A percentile compares a stretch with the other conserved stretches of the same genome.
These are phyloP conservation scores for Perdita meconis DNA, from an alignment of 2,888 invertebrate species.

Conservation along the genomic window DNA sequence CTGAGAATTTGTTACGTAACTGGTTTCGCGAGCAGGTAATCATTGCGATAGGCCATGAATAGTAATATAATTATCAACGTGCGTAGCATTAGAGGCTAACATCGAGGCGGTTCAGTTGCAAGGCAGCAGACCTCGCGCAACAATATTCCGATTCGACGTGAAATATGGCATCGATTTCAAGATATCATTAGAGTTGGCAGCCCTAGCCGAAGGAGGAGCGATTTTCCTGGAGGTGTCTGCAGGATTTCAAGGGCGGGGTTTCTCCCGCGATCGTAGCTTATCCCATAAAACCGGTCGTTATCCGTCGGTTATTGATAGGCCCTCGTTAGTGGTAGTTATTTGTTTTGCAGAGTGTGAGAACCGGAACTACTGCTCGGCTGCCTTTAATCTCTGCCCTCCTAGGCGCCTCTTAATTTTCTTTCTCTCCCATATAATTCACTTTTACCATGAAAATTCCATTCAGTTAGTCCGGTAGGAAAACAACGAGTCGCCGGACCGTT, in stretches of 20 bases:
- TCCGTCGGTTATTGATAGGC: conserved; percentile 81
- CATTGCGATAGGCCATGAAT: no score
- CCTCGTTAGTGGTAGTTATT: conserved; percentile 78
- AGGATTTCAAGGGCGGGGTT: conserved; percentile 79
- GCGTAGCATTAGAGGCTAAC: no score
- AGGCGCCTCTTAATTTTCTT: conserved; percentile 43
- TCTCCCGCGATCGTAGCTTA: conserved; percentile 72
- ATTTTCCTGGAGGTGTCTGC: conserved; percentile 66
- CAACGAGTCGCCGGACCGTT: not conserved
- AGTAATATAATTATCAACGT: no score
- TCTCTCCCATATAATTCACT: conserved; percentile 12
- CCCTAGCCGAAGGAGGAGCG: conserved; percentile 50
- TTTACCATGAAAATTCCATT: not conserved
- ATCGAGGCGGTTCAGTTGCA: no score
- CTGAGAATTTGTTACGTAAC: no score
- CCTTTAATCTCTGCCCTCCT: conserved; percentile 38
- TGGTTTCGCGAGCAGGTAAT: no score
- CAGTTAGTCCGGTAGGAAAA: not conserved
- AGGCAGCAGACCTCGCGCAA: not conserved
- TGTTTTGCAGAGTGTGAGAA: conserved; percentile 78
- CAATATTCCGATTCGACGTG: conserved; percentile 2
- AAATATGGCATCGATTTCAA: conserved; percentile 26
- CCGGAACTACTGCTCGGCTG: conserved; percentile 72
- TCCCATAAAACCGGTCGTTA: conserved; percentile 79
- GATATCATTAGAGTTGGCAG: conserved; percentile 61